Conservation (phyloP, 2,113 vertebrate species). For the Alectura lathami region DNA sequence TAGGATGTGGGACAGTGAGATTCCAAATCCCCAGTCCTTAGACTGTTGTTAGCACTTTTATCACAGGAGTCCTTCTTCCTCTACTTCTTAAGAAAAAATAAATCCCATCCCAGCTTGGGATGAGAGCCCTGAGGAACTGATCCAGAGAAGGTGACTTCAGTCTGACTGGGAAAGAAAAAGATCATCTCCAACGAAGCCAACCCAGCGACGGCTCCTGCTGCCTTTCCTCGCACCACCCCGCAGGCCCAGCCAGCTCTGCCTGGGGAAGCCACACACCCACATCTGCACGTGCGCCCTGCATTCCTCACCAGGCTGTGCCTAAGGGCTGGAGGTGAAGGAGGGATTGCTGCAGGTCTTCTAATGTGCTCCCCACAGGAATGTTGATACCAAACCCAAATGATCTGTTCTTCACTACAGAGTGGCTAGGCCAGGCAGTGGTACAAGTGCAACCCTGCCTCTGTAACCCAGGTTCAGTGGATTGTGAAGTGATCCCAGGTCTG, state of each 20-base stretch:
- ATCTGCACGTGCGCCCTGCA: fast-evolving
- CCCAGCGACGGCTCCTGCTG: fast-evolving
- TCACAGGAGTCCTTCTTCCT: too few species aligned
- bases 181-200: too few species aligned
- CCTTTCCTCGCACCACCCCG: not conserved
- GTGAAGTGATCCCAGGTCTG: not conserved
- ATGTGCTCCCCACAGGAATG: not conserved
- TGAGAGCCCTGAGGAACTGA: too few species aligned
- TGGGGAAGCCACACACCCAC: not conserved
- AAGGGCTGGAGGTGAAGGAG: not conserved
- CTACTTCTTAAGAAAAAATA: too few species aligned
- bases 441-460: not conserved
- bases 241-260: too few species aligned
- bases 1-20: not conserved
- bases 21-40: not conserved
- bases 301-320: not conserved
- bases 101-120: too few species aligned
- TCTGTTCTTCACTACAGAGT: not conserved
- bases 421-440: not conserved
- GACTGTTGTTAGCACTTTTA: too few species aligned
- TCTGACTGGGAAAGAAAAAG: too few species aligned
- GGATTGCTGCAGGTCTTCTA: not conserved
- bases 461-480: not conserved
- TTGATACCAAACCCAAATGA: not conserved
- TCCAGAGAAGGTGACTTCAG: too few species aligned